These are phyloP conservation scores for Willisornis vidua DNA, from an alignment of 2,113 vertebrate species.

Conservation along the genomic window DNA sequence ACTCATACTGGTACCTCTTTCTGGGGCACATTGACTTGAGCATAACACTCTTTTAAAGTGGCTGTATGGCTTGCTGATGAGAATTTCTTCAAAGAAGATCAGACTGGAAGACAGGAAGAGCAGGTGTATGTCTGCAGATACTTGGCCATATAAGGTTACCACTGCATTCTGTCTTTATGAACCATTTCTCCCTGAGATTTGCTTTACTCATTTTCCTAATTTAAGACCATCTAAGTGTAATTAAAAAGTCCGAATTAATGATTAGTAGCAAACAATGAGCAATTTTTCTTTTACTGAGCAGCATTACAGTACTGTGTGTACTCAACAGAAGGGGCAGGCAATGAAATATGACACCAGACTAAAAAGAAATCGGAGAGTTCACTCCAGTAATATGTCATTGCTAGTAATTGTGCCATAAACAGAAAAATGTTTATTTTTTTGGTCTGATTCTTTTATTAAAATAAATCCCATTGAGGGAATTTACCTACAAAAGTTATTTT, in stretches of 20 bases:
- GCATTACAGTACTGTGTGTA: not conserved
- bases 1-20: not conserved
- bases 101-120: not conserved
- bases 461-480: slow-evolving; percentile 41
- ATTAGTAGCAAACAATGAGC: slow-evolving; percentile 5
- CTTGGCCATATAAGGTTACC: not conserved
- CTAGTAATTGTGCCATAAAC: slow-evolving; percentile 42
- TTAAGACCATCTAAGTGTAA: slow-evolving; percentile 16
- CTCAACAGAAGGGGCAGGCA: not conserved
- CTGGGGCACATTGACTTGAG: not conserved
- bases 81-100: not conserved
- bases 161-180: not conserved
- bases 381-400: slow-evolving; percentile 37
- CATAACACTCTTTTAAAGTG: not conserved
- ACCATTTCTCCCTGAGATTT: not conserved
- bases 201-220: not conserved
- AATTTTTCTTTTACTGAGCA: slow-evolving; percentile 27
- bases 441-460: slow-evolving; percentile 13
- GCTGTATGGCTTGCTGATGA: not conserved
- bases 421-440: slow-evolving; percentile 39
- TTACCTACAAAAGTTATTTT: slow-evolving; percentile 34
- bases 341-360: slow-evolving; percentile 23
- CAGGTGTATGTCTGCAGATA: not conserved
- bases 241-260: slow-evolving; percentile 25
- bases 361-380: slow-evolving; percentile 48